A percentile compares a stretch with the other conserved stretches of the same genome.
Conservation (phyloP, 2,797 vertebrate species). For the Sebastes goodei region DNA sequence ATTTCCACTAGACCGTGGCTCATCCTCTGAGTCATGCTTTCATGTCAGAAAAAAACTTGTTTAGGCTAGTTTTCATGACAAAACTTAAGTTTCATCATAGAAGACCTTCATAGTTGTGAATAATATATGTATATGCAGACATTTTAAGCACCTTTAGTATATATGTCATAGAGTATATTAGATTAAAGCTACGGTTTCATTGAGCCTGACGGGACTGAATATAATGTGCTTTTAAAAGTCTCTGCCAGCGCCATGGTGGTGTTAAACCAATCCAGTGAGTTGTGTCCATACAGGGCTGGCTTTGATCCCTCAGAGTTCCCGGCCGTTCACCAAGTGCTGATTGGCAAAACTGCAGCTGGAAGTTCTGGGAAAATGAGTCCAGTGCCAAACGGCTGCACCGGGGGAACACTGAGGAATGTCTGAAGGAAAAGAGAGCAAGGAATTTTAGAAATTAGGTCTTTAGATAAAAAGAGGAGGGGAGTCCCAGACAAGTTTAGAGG, state of each 20-base stretch:
- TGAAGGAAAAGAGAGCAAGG: slow-evolving; percentile 67
- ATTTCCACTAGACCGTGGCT: slow-evolving; percentile 57
- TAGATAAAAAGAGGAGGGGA: slow-evolving; percentile 44
- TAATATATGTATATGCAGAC: not conserved
- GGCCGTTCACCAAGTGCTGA: slow-evolving; percentile 24
- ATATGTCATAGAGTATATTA: not conserved
- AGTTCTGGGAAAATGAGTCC: slow-evolving; percentile 76
- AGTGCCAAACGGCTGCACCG: slow-evolving; percentile 70
- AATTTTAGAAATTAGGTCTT: slow-evolving; percentile 66
- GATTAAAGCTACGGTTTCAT: not conserved
- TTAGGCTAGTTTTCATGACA: slow-evolving; percentile 22
- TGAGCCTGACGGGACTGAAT: not conserved
- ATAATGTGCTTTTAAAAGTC: not conserved
- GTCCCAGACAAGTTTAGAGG: slow-evolving; percentile 46
- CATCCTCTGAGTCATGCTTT: slow-evolving; percentile 73
- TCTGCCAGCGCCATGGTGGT: not conserved
- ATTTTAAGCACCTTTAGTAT: not conserved
- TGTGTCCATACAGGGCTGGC: not conserved
- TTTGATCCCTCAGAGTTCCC: slow-evolving; percentile 12
- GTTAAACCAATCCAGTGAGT: not conserved
- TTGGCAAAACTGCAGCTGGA: slow-evolving; percentile 55
- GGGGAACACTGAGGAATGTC: slow-evolving; percentile 78
- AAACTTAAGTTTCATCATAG: not conserved
- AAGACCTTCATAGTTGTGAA: not conserved
- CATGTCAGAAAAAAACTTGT: slow-evolving; percentile 31